Evolutionary conservation across 1,140 invertebrate species (phyloP), one percentile per base, ranked within the genome.

Genomic region (Drosophila mauritiana): DNA sequence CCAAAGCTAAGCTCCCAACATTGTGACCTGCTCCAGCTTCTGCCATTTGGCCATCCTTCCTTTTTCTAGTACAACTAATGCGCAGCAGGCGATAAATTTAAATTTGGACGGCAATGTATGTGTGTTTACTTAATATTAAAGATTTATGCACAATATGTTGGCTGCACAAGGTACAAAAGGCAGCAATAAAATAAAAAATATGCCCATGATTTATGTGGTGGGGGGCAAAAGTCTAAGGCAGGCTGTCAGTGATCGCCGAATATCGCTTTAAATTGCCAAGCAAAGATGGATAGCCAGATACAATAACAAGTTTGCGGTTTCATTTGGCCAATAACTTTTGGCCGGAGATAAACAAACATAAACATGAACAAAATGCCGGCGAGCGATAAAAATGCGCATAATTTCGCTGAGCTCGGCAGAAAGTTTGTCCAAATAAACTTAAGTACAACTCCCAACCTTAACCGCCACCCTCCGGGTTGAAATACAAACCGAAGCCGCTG

Each of bases 121-220:
- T 72, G 67, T 86, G 75, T 86, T 88, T 86, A 86, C 75, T 86
- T 86, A 86, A 86, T 86, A 86, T 88, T 86, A 83, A 80, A 86
- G 83, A 86, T 86, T 86, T 86, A 86, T 86, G 84, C 63, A 82
- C 83, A 88, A 79, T 86, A 85, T 84, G 80, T 78, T 69, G 73
- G 52, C 49, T 49, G 78, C 80, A 76, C 62, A 82, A 73, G 59
- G 73, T 78, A 67, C 62, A 59, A 82, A 61, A 42, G 63, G 70
- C 75, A 49, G 22, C 80, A 86, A 86, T 82, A 88, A 83, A 88
- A 88, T 79, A 89, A 69, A 62, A 86, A 86, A 86, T 86, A 89
- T 48, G 55, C 70, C 62, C 67, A 57, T 64, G 65, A 78, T 80
- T 83, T 57, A 42, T 42, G 49, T 8, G 12, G 45, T 20, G 40